Evolutionary conservation across 1,140 invertebrate species (phyloP), one percentile per base, ranked within the genome.

Genomic region (Littorina saxatilis): DNA sequence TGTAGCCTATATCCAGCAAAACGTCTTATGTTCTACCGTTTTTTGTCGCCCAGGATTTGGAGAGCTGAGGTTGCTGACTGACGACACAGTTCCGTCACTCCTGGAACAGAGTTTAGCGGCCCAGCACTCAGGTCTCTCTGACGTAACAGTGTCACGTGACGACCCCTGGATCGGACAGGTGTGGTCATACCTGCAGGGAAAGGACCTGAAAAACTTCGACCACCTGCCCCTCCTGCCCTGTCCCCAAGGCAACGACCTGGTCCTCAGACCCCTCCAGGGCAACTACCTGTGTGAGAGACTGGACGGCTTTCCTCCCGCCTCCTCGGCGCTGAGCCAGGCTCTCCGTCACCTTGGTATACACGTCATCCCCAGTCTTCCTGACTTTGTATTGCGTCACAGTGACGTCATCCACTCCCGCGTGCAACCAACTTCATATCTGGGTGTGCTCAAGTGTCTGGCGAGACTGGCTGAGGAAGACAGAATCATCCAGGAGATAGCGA

Each of bases 221-320:
- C 27, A 23, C 27, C 70, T 73, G 40, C 70, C 70, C 32, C 70
- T 73, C 23, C 20, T 73, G 70, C 70, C 70, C 5, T 50, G 70
- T 1, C 37, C 39, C 37, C 70, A 0, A 1, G n/a, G 20, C 1
- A 43, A 50, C 5, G 23, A 5, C 0, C 39, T 50, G 39, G 40
- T 13, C 27, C 70, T 73, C 23, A 47, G 20, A 43, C 40, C 70
- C 2, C 70, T 73, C 20, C 27, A 11, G 2, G 70, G 70, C 20
- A 73, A 73, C 70, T 73, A 73, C 27, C 27, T 50, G 29, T 73
- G 70, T 50, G 70, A 50, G 70, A 73, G 9, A 20, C 3, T 73
- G 70, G n/a, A 5, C 7, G 70, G 70, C 13, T 73, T 73, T 13
- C 70, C 70, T 13, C 43, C 70, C 3, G 70, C 70, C 3, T 50